Base-by-base conservation (phyloP, 2,113 vertebrate genomes). In the Equus przewalskii region DNA sequence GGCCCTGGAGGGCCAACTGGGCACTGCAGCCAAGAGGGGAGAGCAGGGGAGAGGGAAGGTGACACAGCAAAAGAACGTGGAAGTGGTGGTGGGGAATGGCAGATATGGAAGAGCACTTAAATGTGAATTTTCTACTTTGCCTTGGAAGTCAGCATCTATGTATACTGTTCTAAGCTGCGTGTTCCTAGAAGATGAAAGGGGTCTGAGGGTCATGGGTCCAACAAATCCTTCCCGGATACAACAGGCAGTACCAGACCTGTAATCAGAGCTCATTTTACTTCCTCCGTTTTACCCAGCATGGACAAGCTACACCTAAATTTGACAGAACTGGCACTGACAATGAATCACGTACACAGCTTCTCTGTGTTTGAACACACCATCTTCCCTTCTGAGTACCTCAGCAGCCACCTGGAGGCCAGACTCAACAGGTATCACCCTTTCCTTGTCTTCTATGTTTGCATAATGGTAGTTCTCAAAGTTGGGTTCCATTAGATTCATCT, bases 301-400 rank as follows among this genome's bases (percentile, higher is more conserved):
- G 99, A 99, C 98, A 99, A 99, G 97, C 98, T 99, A 85, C 99
- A 99, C 96, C 84, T 99, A 98, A 98, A 89, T 30, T 98, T 99
- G 98, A 98, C 99, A 0, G 99, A 99, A 98, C 94, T 99, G 83
- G 99, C 99, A 64, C 97, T 99, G 94, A 98, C 99, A 94, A 99
- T 99, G 98, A 99, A 98, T 97, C 98, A 99, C 3, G 98, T 98
- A 13, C 86, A 78, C 33, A 99, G 98, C 76, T 98, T 99, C 85
- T 95, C 94, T 0, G 98, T 99, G 26, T 99, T 99, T 2, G 98
- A 99, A 82, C 99, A 99, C 97, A 98, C 98, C 21, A 86, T 99
- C 46, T 98, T 99, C 0, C 99, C 99, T 0, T 96, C 98, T 0
- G 99, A 99, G 98, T 99, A 99, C 97, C 99, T 99, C 76, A 98